These are phyloP conservation scores for Ptychobarbus kaznakovi DNA, from an alignment of 2,797 vertebrate genomes.

Conservation along the genomic window DNA sequence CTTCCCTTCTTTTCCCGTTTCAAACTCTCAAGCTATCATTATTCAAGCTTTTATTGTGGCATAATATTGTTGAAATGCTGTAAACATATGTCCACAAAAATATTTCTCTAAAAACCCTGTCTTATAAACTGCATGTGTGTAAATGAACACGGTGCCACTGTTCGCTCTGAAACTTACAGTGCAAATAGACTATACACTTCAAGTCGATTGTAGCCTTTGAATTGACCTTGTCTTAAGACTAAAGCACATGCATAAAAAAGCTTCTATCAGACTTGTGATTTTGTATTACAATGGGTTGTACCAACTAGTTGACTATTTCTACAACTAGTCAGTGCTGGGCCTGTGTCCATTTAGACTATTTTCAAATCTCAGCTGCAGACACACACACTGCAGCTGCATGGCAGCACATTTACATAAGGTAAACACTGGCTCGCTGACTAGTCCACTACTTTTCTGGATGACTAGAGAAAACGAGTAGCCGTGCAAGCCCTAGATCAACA, in stretches of 20 bases:
- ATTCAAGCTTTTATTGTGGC: background rate
- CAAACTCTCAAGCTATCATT: background rate
- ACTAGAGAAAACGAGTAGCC: slow-evolving; percentile 28
- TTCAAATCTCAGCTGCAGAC: background rate
- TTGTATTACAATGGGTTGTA: background rate
- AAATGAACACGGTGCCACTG: background rate
- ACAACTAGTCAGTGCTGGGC: background rate
- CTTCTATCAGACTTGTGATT: background rate
- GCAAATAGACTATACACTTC: background rate
- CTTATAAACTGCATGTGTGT: background rate
- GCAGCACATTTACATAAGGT: slow-evolving; percentile 16
- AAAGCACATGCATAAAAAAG: too few relatives aligned
- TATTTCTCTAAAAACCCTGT: background rate
- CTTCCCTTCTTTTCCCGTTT: background rate
- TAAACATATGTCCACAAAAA: background rate
- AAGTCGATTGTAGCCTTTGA: background rate
- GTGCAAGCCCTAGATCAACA: slow-evolving; percentile 21
- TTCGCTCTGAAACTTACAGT: background rate
- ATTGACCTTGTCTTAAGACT: background rate
- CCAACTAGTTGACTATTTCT: background rate
- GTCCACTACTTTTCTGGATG: slow-evolving; percentile 32
- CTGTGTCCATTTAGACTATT: background rate
- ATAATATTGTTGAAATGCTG: background rate
- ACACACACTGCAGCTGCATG: background rate
- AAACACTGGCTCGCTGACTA: slow-evolving; percentile 33